These are phyloP conservation scores for Perodicticus potto DNA, from an alignment of 2,797 vertebrate genomes.

Conservation along the genomic window DNA sequence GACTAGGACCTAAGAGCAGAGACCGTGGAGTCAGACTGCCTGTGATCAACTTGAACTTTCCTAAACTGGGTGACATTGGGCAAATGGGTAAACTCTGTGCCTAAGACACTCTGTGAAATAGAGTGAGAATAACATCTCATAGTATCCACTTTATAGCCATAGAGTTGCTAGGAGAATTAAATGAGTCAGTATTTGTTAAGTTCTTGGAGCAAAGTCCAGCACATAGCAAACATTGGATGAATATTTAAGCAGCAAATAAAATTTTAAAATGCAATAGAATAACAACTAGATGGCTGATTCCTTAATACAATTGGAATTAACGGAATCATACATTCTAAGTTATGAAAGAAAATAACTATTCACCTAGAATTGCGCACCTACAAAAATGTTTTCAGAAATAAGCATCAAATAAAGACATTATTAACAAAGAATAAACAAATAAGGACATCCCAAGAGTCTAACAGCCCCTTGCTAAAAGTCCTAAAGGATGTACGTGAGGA, in stretches of 20 bases:
- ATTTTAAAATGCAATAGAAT: neutral
- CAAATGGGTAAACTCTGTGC: neutral
- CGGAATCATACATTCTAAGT: neutral
- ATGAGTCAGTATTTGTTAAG: constrained; percentile 24
- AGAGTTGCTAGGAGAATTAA: neutral
- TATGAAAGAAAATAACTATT: neutral
- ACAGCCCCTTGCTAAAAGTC: neutral
- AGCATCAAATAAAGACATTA: neutral
- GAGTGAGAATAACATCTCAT: neutral
- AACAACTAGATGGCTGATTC: neutral
- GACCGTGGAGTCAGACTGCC: neutral
- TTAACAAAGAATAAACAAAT: constrained; percentile 26
- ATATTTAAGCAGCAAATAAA: constrained; percentile 4
- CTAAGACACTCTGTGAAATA: neutral
- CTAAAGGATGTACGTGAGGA: neutral
- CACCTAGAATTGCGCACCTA: neutral
- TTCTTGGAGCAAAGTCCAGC: neutral
- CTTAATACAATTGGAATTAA: neutral
- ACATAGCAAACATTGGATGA: neutral
- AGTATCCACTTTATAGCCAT: neutral
- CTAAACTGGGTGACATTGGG: neutral
- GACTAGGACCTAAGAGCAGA: neutral
- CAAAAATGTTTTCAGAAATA: constrained; percentile 18
- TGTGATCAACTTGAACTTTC: neutral
- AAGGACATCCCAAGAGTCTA: neutral